phyloP scores from a whole-genome alignment of 2,888 invertebrate genomes.

The Stegophylla sp. region DNA sequence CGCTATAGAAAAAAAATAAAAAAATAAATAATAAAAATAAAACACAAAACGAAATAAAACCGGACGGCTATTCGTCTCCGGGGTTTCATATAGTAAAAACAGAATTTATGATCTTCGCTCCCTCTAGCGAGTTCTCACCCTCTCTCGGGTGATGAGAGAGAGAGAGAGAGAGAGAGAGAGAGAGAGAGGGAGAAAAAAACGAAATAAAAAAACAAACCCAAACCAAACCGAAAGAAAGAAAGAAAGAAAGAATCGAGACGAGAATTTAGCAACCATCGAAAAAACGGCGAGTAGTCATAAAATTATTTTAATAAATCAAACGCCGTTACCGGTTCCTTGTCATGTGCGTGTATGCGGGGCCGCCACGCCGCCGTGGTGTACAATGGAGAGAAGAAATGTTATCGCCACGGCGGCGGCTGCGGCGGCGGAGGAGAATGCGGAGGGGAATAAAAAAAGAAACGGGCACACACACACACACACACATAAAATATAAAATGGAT shows the following conservation, averaged over 20 bases:
- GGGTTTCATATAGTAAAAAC: constrained; percentile 46
- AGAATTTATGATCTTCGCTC: constrained; percentile 57
- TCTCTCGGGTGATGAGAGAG: neutral
- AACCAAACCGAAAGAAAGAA: too few relatives aligned
- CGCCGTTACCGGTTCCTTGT: constrained; percentile 58
- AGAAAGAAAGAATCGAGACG: constrained; percentile 41
- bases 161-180: too few relatives aligned
- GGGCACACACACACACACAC: neutral
- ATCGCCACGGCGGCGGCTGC: constrained; percentile 39
- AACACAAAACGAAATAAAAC: constrained; percentile 41
- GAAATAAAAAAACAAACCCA: too few relatives aligned
- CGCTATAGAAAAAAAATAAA: neutral
- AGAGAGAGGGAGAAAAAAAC: neutral
- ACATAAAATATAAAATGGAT: constrained; percentile 44
- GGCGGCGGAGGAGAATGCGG: constrained; percentile 39
- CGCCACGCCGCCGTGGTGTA: too few relatives aligned
- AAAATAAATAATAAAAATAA: constrained; percentile 9
- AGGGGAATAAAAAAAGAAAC: neutral
- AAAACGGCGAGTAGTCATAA: constrained; percentile 55
- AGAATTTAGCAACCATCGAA: constrained; percentile 59
- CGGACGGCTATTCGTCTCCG: constrained; percentile 58
- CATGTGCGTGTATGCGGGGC: constrained; percentile 19
- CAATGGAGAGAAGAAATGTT: constrained; percentile 51
- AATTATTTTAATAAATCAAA: constrained; percentile 59
- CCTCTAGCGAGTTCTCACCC: constrained; percentile 57